Conservation (phyloP, 92 coral and sea anemone genomes). For the Phenganax marumi region DNA sequence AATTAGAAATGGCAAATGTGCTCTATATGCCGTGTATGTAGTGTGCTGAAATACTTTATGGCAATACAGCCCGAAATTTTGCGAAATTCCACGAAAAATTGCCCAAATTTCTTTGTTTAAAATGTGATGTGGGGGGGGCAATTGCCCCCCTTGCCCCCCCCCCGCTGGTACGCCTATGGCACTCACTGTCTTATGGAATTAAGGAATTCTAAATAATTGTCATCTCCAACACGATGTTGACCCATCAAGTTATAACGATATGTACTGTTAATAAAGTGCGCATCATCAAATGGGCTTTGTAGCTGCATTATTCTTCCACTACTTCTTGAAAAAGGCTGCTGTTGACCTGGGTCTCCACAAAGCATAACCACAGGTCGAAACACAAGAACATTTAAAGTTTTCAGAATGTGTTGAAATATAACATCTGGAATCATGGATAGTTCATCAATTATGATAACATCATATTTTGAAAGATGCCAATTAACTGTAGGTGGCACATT, state of each 20-base stretch:
- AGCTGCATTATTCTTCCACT: not conserved
- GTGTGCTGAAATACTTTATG: too few species aligned
- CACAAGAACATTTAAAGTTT: not conserved
- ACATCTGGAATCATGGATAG: constrained; percentile 13
- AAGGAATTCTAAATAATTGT: not conserved
- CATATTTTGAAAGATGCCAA: constrained; percentile 23
- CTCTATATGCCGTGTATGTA: too few species aligned
- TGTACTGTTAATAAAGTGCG: not conserved
- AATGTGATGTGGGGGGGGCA: too few species aligned
- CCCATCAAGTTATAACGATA: not conserved
- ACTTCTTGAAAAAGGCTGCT: not conserved
- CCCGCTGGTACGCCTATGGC: too few species aligned
- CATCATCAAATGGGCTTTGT: not conserved
- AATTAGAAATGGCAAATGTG: too few species aligned
- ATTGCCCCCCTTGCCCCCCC: too few species aligned
- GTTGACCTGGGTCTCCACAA: constrained; percentile 19
- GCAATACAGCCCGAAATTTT: too few species aligned
- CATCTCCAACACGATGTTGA: constrained; percentile 17
- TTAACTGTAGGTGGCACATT: not conserved
- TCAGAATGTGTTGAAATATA: not conserved
- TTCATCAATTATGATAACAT: constrained; percentile 21
- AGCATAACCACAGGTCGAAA: constrained; percentile 1
- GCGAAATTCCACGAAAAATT: too few species aligned
- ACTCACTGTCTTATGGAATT: constrained; percentile 8
- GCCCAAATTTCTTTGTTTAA: too few species aligned